Evolutionary conservation across 2,888 invertebrate species (phyloP).

Genomic region (Drosophila putrida): DNA sequence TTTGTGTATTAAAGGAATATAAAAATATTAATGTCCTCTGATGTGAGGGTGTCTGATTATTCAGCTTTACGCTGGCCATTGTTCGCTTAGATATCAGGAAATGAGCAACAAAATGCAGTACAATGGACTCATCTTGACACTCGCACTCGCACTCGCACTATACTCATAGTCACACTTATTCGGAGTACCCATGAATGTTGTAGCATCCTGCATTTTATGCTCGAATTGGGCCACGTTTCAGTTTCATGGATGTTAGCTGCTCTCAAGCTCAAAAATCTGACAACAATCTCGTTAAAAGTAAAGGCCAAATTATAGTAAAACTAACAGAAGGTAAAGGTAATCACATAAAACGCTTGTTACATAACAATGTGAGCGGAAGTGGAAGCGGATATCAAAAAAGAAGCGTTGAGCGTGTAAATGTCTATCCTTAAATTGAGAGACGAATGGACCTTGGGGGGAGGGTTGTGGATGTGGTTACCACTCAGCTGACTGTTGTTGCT

Average conservation of each 20-base stretch:
- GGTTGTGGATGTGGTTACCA: constrained; percentile 31
- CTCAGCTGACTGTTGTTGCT: constrained; percentile 43
- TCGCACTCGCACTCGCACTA: neutral
- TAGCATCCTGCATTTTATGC: constrained; percentile 61
- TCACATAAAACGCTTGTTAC: constrained; percentile 80
- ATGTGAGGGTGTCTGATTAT: constrained; percentile 5
- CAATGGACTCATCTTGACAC: constrained; percentile 25
- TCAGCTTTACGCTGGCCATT: neutral
- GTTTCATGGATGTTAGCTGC: constrained; percentile 51
- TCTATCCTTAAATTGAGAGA: constrained; percentile 16
- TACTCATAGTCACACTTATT: neutral
- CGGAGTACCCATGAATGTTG: constrained; percentile 22
- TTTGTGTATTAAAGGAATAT: neutral
- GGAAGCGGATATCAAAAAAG: constrained; percentile 69
- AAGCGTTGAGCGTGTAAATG: constrained; percentile 67
- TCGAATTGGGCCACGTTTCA: constrained; percentile 56
- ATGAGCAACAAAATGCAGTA: constrained; percentile 38
- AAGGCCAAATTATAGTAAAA: constrained; percentile 79
- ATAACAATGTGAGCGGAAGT: constrained; percentile 73
- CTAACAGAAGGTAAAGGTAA: constrained; percentile 80
- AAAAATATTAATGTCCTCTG: neutral
- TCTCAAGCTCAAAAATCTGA: constrained; percentile 60
- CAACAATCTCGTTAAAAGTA: constrained; percentile 80
- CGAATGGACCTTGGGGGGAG: neutral
- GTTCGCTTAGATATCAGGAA: constrained; percentile 37